A percentile compares a stretch with the other conserved stretches of the same genome.
Conservation (phyloP, 1,140 invertebrate genomes). For the Orchesella cincta region DNA sequence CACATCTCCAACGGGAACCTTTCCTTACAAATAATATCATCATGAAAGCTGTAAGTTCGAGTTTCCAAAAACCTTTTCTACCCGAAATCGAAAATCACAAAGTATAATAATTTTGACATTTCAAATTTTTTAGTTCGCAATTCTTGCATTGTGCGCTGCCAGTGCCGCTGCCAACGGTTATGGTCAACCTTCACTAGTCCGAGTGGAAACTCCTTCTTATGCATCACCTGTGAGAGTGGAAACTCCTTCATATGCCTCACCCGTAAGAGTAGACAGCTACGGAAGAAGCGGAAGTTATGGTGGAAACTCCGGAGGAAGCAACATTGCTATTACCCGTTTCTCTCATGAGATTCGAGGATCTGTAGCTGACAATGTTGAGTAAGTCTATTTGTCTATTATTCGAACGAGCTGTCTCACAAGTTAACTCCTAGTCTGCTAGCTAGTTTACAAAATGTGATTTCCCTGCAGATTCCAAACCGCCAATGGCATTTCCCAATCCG, state of each 20-base stretch:
- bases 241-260: not conserved
- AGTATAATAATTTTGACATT: not conserved
- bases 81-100: not conserved
- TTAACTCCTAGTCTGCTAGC: not conserved
- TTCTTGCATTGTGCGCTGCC: not conserved
- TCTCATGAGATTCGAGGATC: conserved; percentile 8
- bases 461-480: not conserved
- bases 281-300: no score
- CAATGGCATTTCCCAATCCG: conserved; percentile 2
- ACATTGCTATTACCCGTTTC: conserved; percentile 22
- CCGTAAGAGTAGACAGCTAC: not conserved
- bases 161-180: not conserved
- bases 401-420: not conserved
- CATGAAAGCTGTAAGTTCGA: conserved; percentile 1
- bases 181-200: not conserved
- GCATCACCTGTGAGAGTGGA: not conserved
- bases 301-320: not conserved
- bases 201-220: not conserved
- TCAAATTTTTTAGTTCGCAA: not conserved
- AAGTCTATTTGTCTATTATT: not conserved
- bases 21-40: not conserved
- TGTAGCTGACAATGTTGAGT: not conserved
- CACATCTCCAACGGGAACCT: not conserved
- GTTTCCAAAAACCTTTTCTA: not conserved
- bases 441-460: no score